These are phyloP conservation scores for Reticulitermes lucifugus DNA, from an alignment of 2,888 invertebrate species.

Conservation along the genomic window DNA sequence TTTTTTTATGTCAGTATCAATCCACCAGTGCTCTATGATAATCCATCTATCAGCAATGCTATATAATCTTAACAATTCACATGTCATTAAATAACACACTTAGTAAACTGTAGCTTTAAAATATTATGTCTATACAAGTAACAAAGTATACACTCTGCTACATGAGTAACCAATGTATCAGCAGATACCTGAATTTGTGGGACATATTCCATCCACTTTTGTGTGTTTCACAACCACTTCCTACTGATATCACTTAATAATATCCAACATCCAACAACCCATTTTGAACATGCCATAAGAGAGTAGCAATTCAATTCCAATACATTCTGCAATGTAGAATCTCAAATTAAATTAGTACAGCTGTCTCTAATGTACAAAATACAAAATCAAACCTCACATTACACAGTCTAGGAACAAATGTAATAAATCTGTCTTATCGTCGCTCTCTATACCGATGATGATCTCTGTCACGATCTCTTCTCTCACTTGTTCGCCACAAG, in stretches of 20 bases:
- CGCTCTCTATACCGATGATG: constrained; percentile 56
- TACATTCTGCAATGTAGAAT: not conserved
- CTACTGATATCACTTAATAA: not conserved
- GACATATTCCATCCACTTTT: not conserved
- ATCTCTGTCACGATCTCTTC: constrained; percentile 67
- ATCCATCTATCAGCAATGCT: no score
- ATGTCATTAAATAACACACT: no score
- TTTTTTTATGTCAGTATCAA: no score
- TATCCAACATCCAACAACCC: not conserved
- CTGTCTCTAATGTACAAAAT: not conserved
- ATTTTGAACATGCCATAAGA: not conserved
- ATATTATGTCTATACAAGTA: not conserved
- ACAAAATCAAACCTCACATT: not conserved
- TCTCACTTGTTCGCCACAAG: constrained; percentile 82
- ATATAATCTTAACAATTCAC: no score
- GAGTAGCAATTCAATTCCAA: not conserved
- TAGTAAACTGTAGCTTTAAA: not conserved
- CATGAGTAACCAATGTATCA: not conserved
- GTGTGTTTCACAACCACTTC: not conserved
- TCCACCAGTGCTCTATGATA: no score
- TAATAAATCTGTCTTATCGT: constrained; percentile 27
- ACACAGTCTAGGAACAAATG: not conserved
- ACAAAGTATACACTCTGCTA: not conserved
- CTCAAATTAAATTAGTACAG: not conserved
- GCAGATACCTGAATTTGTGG: not conserved